Evolutionary conservation across 1,140 invertebrate species (phyloP).

Genomic region (Laodelphax striatellus): DNA sequence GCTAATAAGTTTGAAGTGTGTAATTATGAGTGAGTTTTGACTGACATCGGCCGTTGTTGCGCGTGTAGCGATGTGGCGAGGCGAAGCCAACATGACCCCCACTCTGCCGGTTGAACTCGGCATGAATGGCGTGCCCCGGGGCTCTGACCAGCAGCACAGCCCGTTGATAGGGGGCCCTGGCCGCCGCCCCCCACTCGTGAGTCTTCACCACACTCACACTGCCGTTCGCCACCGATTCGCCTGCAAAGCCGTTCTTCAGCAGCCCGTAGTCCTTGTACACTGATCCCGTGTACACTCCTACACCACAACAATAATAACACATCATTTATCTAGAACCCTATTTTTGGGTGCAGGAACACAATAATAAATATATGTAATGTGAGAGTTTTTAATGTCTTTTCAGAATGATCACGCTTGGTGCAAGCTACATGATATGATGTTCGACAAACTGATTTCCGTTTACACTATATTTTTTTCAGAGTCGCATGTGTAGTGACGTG

Average conservation of each 20-base stretch:
- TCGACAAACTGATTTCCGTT: no score
- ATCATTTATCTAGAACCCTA: no score
- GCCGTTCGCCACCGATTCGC: constrained; percentile 58
- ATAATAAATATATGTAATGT: no score
- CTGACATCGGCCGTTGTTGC: constrained; percentile 48
- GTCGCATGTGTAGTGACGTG: no score
- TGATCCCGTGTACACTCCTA: constrained; percentile 60
- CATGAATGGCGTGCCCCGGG: constrained; percentile 55
- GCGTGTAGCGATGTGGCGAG: constrained; percentile 45
- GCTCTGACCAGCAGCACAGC: constrained; percentile 57
- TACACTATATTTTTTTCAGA: no score
- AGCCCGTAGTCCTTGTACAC: constrained; percentile 66
- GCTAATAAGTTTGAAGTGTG: no score
- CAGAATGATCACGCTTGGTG: no score
- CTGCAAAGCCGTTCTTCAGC: constrained; percentile 62
- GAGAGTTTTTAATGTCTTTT: no score
- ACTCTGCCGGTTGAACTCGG: constrained; percentile 58
- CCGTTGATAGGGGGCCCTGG: constrained; percentile 44
- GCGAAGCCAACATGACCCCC: constrained; percentile 60
- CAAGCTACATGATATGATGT: no score
- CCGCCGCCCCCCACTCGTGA: constrained; percentile 53
- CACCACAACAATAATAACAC: constrained; percentile 6
- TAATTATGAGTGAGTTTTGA: no score
- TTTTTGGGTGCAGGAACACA: no score
- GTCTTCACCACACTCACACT: constrained; percentile 70